phyloP scores from a whole-genome alignment of 2,888 invertebrate species.

The Fabriciana adippe region DNA sequence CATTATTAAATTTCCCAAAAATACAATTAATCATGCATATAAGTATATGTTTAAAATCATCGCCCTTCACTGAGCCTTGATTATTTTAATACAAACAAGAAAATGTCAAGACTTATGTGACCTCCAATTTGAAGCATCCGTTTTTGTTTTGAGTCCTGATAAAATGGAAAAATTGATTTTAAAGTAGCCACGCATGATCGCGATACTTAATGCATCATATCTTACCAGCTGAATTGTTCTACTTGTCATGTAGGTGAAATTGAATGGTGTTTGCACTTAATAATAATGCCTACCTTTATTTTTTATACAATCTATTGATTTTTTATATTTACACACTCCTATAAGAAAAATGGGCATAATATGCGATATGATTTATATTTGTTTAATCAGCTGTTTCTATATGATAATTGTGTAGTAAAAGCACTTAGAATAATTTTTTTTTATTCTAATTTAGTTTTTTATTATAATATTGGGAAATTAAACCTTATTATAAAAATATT shows the following conservation, averaged over 20 bases:
- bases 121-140: conserved; percentile 62
- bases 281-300: conserved; percentile 1
- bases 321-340: too few relatives aligned
- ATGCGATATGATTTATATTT: too few relatives aligned
- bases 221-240: conserved; percentile 46
- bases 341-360: too few relatives aligned
- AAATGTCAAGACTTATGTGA: conserved; percentile 71
- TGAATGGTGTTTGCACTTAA: conserved; percentile 60
- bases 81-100: conserved; percentile 58
- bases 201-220: conserved; percentile 18
- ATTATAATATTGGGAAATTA: too few relatives aligned
- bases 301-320: too few relatives aligned
- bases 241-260: conserved; percentile 61
- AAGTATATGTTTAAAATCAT: conserved; percentile 30
- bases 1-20: conserved; percentile 28
- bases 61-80: conserved; percentile 61
- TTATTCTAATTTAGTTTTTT: too few relatives aligned
- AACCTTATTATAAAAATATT: too few relatives aligned
- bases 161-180: background rate
- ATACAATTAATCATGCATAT: conserved; percentile 25
- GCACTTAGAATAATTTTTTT: too few relatives aligned
- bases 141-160: conserved; percentile 45
- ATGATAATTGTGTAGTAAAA: too few relatives aligned
- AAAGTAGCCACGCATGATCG: background rate
- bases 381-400: too few relatives aligned